Percentiles rank a stretch among this genome's conserved stretches.
These are phyloP conservation scores for Rhinoraja longicauda DNA, from an alignment of 2,797 vertebrate species.

Conservation along the genomic window DNA sequence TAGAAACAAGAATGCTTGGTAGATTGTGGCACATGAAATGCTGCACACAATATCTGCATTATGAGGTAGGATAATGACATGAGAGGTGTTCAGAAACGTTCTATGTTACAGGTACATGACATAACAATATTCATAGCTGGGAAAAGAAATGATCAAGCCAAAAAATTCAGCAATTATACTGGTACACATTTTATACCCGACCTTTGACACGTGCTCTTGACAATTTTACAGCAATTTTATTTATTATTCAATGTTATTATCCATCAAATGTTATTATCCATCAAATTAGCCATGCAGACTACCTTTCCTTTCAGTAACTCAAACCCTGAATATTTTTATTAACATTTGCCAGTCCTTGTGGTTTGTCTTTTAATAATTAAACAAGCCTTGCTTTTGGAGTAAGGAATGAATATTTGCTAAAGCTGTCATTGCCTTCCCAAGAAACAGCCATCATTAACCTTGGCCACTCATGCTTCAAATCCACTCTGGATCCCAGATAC, in stretches of 20 bases:
- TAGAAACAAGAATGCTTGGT: neutral
- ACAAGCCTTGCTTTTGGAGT: neutral
- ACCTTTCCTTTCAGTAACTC: neutral
- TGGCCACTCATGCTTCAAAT: conserved; percentile 24
- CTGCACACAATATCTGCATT: neutral
- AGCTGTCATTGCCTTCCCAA: neutral
- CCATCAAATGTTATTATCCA: neutral
- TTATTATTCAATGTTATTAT: neutral
- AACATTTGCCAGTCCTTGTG: neutral
- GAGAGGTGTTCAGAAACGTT: neutral
- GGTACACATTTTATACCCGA: neutral
- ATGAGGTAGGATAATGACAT: neutral
- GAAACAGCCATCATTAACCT: neutral
- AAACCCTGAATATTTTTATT: neutral
- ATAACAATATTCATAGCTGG: neutral
- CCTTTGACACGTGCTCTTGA: neutral
- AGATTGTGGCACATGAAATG: neutral
- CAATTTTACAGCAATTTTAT: neutral
- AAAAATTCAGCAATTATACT: neutral
- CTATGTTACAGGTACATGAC: neutral
- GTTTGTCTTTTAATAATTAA: conserved; percentile 17
- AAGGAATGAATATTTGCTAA: neutral
- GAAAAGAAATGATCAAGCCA: neutral
- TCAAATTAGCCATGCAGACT: neutral
- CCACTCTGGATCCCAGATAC: neutral